phyloP scores from a whole-genome alignment of 2,888 invertebrate genomes.

The Orchesellides sinensis region DNA sequence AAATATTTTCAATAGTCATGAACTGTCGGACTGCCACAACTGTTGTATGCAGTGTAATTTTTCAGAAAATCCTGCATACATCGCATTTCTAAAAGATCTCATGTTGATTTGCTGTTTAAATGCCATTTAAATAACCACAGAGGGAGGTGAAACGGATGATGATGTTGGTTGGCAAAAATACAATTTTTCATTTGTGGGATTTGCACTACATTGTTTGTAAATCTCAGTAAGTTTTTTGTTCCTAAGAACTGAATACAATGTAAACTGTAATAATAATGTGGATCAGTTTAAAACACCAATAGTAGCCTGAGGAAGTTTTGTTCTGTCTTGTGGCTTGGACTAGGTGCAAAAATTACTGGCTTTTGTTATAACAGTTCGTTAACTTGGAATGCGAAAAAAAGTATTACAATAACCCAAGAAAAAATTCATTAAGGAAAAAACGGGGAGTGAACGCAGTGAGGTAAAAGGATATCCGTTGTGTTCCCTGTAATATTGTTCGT shows the following conservation, averaged over 20 bases:
- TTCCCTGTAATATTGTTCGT: conserved; percentile 18
- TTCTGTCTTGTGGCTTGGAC: too few species aligned
- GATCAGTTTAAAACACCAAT: too few species aligned
- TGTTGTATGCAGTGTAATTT: conserved; percentile 7
- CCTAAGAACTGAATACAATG: too few species aligned
- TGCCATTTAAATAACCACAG: neutral
- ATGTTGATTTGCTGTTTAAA: neutral
- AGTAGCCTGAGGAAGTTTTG: too few species aligned
- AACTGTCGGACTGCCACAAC: too few species aligned
- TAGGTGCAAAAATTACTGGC: too few species aligned
- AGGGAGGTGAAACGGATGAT: neutral
- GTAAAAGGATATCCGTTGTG: conserved; percentile 49
- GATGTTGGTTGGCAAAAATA: neutral
- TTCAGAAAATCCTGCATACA: conserved; percentile 2
- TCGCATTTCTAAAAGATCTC: neutral
- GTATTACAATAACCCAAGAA: conserved; percentile 3
- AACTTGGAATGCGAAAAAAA: too few species aligned
- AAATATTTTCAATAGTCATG: too few species aligned
- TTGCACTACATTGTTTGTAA: conserved; percentile 13
- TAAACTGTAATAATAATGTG: too few species aligned
- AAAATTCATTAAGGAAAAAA: neutral
- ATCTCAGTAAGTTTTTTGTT: too few species aligned
- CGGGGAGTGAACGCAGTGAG: conserved; percentile 37
- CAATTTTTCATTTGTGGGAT: conserved; percentile 1
- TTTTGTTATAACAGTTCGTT: too few species aligned